Percentiles rank a stretch among this genome's conserved stretches.
phyloP scores from a whole-genome alignment of 1,140 invertebrate species.

The Drosophila lacteicornis region DNA sequence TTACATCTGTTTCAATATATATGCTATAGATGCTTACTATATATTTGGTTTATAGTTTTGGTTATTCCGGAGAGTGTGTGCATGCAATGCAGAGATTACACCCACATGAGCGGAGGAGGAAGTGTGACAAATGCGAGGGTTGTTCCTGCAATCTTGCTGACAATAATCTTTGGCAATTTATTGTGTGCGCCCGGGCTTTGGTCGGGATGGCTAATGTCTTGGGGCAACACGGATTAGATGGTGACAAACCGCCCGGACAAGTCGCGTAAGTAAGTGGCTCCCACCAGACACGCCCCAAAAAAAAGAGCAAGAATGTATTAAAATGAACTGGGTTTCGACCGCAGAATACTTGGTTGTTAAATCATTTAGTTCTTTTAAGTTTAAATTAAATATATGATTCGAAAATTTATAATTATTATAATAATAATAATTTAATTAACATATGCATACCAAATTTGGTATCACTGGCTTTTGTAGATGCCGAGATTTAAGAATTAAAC shows the following conservation, averaged over 20 bases:
- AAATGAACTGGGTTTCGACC: background rate
- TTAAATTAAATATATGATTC: no score
- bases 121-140: constrained; percentile 74
- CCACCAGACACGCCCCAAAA: constrained; percentile 40
- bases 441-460: no score
- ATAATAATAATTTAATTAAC: no score
- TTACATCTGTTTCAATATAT: constrained; percentile 74
- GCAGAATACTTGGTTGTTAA: background rate
- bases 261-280: constrained; percentile 38
- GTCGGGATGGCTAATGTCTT: constrained; percentile 56
- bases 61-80: constrained; percentile 11
- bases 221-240: constrained; percentile 70
- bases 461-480: no score
- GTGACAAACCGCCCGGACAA: constrained; percentile 63
- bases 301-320: background rate
- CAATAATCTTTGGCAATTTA: constrained; percentile 81
- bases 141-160: constrained; percentile 61
- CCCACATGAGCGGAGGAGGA: constrained; percentile 14
- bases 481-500: no score
- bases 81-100: constrained; percentile 60
- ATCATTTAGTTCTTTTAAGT: no score
- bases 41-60: constrained; percentile 12
- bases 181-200: constrained; percentile 29
- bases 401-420: no score
- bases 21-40: constrained; percentile 9